Percentiles rank a stretch among this genome's conserved stretches.
phyloP scores from a whole-genome alignment of 2,797 vertebrate species.

The Gambelia wislizenii region DNA sequence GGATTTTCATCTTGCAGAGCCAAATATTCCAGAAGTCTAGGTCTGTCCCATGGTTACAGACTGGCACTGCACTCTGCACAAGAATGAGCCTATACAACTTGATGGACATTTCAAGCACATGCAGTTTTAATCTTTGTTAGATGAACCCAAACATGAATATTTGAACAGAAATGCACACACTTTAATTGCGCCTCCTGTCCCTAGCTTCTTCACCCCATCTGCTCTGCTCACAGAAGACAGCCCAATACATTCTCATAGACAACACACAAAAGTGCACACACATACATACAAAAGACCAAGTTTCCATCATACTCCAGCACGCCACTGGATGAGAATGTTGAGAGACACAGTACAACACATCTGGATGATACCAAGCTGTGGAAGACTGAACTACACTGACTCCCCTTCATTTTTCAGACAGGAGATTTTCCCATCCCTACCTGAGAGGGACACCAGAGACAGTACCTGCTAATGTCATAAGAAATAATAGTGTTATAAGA shows the following conservation, averaged over 20 bases:
- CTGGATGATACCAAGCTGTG: not conserved
- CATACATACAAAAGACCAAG: not conserved
- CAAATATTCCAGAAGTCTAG: conserved; percentile 52
- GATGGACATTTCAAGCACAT: not conserved
- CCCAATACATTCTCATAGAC: not conserved
- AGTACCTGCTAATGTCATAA: not conserved
- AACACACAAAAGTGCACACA: not conserved
- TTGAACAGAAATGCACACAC: not conserved
- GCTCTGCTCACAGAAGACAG: no score
- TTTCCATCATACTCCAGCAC: not conserved
- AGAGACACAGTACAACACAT: not conserved
- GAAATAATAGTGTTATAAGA: no score
- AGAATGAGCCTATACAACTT: not conserved
- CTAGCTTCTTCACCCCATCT: not conserved
- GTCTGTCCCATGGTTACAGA: conserved; percentile 17
- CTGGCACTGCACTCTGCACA: not conserved
- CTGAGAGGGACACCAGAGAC: not conserved
- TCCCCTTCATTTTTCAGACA: not conserved
- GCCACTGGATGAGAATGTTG: not conserved
- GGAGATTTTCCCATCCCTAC: not conserved
- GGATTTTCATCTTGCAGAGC: conserved; percentile 51
- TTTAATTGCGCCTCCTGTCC: no score
- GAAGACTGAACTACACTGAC: not conserved
- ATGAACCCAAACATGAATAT: not conserved
- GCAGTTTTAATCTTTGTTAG: not conserved